Evolutionary conservation across 2,113 vertebrate species (phyloP), one percentile per base, ranked within the genome.

Genomic region (Oxygymnocypris stewartii): DNA sequence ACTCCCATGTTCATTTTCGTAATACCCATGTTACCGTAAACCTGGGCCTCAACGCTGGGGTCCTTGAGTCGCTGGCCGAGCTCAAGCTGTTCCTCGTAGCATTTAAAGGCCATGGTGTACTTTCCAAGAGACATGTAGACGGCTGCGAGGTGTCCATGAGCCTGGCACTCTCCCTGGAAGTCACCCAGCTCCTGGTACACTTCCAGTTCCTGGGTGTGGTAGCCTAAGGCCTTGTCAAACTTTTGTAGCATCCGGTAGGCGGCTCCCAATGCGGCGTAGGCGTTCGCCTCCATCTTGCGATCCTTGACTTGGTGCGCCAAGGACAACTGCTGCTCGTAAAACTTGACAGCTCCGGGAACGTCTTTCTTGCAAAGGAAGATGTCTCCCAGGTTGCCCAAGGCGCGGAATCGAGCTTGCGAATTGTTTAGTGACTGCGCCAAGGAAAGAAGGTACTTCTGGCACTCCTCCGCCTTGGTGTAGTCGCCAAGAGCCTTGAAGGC

Each of bases 1-100:
- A 97, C 94, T 0, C 93, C 97, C 97, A 97, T 97, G 95, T 99
- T 99, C 96, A 99, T 97, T 91, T 98, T 97, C 71, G 98, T 97
- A 92, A 99, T 98, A 88, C 97, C 98, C 97, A 99, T 98, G 94
- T 99, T 99, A 59, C 98, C 98, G 0, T 98, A 98, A 85, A 97
- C 98, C 90, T 97, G 97, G 25, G 97, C 97, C 91, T 99, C 97
- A 2, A 97, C 93, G 20, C 96, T 94, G 35, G 97, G 94, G 14
- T 99, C 97, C 90, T 96, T 95, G 65, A 99, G 90, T 90, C 95
- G 96, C 92, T 96, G 97, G 2, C 96, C 96, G 40, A 99, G 95
- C 13, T 96, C 96, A 90, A 99, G 91, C 90, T 99, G 98, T 4
- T 97, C 95, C 86, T 98, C 95, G 0, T 99, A 99, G 85, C 97